Base-by-base conservation (phyloP, 2,888 invertebrate species). In the Mycalesis mineus region DNA sequence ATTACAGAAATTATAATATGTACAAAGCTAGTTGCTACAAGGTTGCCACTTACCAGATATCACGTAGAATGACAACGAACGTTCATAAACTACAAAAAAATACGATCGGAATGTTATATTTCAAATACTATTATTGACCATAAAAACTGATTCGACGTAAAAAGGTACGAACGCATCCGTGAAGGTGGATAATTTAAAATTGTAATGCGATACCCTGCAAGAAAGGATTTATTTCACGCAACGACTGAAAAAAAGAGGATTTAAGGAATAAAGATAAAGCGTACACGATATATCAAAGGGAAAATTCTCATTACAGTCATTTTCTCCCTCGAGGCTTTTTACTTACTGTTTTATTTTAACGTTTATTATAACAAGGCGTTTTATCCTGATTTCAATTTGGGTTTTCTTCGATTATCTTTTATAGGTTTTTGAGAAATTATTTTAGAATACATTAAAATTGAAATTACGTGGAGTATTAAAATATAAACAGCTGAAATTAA, bases 61-160 rank as follows among this genome's bases (percentile, higher is more conserved):
- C 55, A 53, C 42, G 47, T 47, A 42, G 49, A 55, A 57, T 41
- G 49, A 58, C 52, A 42, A 28, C 51, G 51, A 55, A 48, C 51
- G 52, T 44, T 28, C 29, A 51, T 55, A 50, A 40, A 33, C 33
- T 14, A 41, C 40, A 50, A 51, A 49, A 60, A 60, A 57, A 53
- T 37, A 53, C 11, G 55, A 55, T 50, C 45, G 56, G 40, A 58
- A 55, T 45, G 42, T 28, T 52, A 57, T 54, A 58, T 58, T 60
- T 58, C 51, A 58, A 56, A 54, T 60, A 61, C 59, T 61, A 60
- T 63, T 60, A 45, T 57, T 48, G 42, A 39, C 9, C 44, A 48
- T 52, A 63, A 62, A 61, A 62, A 69, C 67, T 64, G 63, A 61
- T 55, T 33, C 55, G 39, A 41, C 33, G 50, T 40, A 59, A 59